Evolutionary conservation across 1,140 invertebrate species (phyloP).

Genomic region (Geopemphigus sp.): DNA sequence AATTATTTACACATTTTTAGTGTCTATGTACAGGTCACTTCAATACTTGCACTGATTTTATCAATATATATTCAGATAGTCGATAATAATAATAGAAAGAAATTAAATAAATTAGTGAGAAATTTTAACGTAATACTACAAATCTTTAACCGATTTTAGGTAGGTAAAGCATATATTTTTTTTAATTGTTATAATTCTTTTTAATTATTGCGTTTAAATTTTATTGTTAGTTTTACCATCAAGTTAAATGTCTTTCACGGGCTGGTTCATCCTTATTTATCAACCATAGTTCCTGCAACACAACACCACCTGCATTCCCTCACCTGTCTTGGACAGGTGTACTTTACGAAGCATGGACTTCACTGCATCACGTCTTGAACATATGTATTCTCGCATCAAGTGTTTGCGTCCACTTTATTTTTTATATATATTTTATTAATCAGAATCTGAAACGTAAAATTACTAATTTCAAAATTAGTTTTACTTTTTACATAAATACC

Average conservation of each 20-base stretch:
- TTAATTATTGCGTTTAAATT: conserved; percentile 22
- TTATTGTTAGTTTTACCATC: conserved; percentile 34
- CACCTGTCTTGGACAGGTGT: conserved; percentile 38
- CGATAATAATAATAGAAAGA: not conserved
- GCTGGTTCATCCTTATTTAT: conserved; percentile 42
- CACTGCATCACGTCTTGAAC: conserved; percentile 12
- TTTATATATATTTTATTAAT: not conserved
- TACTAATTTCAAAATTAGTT: not conserved
- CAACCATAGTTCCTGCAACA: conserved; percentile 49
- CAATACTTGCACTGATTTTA: conserved; percentile 25
- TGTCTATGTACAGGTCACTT: not conserved
- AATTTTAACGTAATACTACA: not conserved
- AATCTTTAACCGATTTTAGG: conserved; percentile 9
- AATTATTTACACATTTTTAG: conserved; percentile 3
- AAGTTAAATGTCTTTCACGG: conserved; percentile 41
- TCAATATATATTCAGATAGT: not conserved
- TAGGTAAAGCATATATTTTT: not conserved
- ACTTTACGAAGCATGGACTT: conserved; percentile 39
- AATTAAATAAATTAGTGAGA: not conserved
- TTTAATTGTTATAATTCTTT: not conserved
- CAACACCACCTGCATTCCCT: conserved; percentile 51
- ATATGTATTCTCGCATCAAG: conserved; percentile 13
- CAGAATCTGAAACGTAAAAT: not conserved
- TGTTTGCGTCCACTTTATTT: conserved; percentile 5
- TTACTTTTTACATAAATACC: not conserved